These are phyloP conservation scores for Lacanobia wlatinum DNA, from an alignment of 2,888 invertebrate genomes.

Conservation along the genomic window DNA sequence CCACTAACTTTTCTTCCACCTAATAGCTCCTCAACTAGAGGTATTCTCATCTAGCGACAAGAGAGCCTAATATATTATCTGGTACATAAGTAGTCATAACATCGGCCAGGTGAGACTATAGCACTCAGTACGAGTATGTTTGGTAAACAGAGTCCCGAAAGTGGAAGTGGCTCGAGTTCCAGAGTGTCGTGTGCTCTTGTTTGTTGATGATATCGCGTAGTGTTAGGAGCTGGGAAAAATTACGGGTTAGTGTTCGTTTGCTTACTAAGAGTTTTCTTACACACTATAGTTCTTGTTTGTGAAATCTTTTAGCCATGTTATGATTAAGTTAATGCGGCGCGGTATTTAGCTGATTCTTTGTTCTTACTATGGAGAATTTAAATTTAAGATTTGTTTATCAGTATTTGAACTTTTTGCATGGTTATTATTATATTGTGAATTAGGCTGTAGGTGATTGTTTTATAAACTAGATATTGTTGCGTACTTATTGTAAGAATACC, in stretches of 20 bases:
- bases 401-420: too few species aligned
- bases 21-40: too few species aligned
- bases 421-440: too few species aligned
- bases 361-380: too few species aligned
- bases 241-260: neutral
- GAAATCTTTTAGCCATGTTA: too few species aligned
- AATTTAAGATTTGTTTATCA: too few species aligned
- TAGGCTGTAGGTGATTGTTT: too few species aligned
- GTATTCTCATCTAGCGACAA: neutral
- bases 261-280: neutral
- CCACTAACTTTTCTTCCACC: neutral
- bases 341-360: too few species aligned
- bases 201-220: slow-evolving; percentile 20
- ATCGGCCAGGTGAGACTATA: slow-evolving; percentile 16
- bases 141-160: slow-evolving; percentile 20
- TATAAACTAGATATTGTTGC: too few species aligned
- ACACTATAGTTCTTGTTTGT: too few species aligned
- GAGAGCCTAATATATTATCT: neutral
- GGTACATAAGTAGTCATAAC: neutral
- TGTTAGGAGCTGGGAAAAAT: neutral
- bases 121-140: slow-evolving; percentile 16
- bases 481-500: too few species aligned
- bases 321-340: too few species aligned
- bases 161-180: neutral
- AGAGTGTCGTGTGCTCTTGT: slow-evolving; percentile 5